Percentiles rank a stretch among this genome's conserved stretches.
Evolutionary conservation across 2,113 vertebrate species (phyloP).

Genomic region (Solenodon paradoxus): DNA sequence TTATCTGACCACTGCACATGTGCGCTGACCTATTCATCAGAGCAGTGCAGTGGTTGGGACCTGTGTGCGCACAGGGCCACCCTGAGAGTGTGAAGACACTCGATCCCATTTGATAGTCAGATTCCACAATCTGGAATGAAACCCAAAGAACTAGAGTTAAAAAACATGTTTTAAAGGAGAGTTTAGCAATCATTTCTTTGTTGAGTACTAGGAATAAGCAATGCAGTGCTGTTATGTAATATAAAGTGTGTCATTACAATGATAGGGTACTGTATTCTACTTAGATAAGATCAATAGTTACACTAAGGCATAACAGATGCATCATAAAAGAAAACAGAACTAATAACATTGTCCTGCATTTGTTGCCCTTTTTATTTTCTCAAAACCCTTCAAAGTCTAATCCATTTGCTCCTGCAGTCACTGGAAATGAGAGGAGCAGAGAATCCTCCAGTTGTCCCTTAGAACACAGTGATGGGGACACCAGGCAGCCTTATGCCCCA

Average conservation of each 20-base stretch:
- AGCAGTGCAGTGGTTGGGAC: neutral
- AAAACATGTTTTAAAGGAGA: neutral
- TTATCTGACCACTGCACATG: neutral
- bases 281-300: too few relatives aligned
- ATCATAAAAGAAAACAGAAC: neutral
- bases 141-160: neutral
- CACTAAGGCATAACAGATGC: too few relatives aligned
- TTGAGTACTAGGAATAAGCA: neutral
- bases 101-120: neutral
- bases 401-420: neutral
- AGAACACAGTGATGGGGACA: neutral
- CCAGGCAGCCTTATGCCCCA: neutral
- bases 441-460: neutral
- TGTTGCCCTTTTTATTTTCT: neutral
- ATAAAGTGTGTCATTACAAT: too few relatives aligned
- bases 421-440: too few relatives aligned
- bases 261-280: too few relatives aligned
- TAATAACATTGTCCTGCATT: neutral
- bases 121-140: neutral
- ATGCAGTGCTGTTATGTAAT: too few relatives aligned
- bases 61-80: neutral
- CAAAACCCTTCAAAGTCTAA: neutral
- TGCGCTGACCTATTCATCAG: neutral
- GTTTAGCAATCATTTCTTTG: neutral
- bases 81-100: neutral